Evolutionary conservation across 2,113 vertebrate species (phyloP).

Genomic region (Pollimyrus isidori): DNA sequence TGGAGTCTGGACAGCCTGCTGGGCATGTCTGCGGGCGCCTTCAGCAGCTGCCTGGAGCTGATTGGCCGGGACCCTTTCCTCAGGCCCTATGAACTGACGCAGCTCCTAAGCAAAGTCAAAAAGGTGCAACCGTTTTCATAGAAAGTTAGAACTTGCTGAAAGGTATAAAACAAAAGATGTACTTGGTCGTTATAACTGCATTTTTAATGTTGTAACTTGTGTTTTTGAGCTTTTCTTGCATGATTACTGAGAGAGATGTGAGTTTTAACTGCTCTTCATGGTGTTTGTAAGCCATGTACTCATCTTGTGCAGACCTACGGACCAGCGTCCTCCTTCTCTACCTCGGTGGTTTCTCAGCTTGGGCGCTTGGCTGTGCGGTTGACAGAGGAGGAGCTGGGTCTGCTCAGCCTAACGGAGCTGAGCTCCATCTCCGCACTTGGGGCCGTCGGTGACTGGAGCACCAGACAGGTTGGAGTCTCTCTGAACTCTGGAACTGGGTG

Average conservation of each 20-base stretch:
- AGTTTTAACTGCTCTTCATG: neutral
- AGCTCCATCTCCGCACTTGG: constrained; percentile 53
- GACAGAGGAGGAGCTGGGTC: constrained; percentile 49
- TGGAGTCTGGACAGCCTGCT: constrained; percentile 56
- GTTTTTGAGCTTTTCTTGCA: neutral
- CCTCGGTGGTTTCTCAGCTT: constrained; percentile 56
- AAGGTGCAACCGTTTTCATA: constrained; percentile 40
- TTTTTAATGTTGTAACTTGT: neutral
- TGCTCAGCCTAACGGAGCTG: constrained; percentile 47
- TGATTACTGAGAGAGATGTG: neutral
- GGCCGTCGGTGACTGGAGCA: constrained; percentile 47
- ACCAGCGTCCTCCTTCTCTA: constrained; percentile 46
- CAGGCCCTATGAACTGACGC: constrained; percentile 42
- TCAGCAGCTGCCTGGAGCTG: constrained; percentile 63
- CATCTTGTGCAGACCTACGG: constrained; percentile 50
- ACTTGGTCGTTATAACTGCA: neutral
- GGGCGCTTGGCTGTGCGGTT: constrained; percentile 48
- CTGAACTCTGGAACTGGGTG: neutral
- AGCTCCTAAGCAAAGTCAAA: constrained; percentile 54
- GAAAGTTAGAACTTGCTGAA: neutral
- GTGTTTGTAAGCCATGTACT: neutral
- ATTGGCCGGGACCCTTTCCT: constrained; percentile 58
- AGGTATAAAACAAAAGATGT: neutral
- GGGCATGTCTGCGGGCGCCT: constrained; percentile 51
- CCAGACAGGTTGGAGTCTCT: constrained; percentile 49